phyloP scores from a whole-genome alignment of 2,113 vertebrate genomes.

The Cebus imitator region DNA sequence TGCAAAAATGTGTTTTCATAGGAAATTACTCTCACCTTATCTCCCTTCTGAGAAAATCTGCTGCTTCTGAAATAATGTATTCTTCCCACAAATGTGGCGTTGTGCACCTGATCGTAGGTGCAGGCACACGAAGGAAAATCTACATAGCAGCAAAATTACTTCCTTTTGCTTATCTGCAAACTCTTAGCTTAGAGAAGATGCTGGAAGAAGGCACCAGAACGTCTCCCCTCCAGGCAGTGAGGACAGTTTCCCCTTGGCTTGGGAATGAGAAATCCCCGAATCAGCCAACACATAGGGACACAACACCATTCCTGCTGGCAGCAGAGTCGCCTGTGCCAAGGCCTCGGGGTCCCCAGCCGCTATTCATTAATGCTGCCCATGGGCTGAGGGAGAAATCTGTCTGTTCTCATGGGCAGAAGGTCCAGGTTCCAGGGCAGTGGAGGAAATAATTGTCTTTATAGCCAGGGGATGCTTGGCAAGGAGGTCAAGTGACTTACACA shows the following conservation, averaged over 20 bases:
- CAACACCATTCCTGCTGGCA: background rate
- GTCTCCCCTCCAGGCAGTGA: background rate
- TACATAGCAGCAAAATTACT: background rate
- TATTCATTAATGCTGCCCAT: constrained; percentile 61
- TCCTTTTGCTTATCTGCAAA: background rate
- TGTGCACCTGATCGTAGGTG: background rate
- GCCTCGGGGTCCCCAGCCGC: constrained; percentile 10
- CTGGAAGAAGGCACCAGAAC: background rate
- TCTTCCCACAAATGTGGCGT: background rate
- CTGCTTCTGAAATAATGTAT: background rate
- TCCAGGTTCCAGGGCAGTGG: constrained; percentile 70
- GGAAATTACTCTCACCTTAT: background rate
- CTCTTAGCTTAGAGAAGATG: background rate
- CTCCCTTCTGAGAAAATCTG: background rate
- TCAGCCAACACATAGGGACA: background rate
- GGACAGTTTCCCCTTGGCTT: background rate
- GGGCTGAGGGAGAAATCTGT: constrained; percentile 34
- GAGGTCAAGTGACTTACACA: constrained; percentile 45
- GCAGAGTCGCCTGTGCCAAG: background rate
- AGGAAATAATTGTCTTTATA: constrained; percentile 75
- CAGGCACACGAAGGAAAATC: background rate
- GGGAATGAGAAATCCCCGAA: constrained; percentile 36
- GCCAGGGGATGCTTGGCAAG: constrained; percentile 53
- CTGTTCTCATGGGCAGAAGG: constrained; percentile 29
- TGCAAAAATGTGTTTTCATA: background rate